A percentile compares a stretch with the other conserved stretches of the same genome.
Conservation (phyloP, 2,113 vertebrate genomes). For the Dicerorhinus sumatrensis region DNA sequence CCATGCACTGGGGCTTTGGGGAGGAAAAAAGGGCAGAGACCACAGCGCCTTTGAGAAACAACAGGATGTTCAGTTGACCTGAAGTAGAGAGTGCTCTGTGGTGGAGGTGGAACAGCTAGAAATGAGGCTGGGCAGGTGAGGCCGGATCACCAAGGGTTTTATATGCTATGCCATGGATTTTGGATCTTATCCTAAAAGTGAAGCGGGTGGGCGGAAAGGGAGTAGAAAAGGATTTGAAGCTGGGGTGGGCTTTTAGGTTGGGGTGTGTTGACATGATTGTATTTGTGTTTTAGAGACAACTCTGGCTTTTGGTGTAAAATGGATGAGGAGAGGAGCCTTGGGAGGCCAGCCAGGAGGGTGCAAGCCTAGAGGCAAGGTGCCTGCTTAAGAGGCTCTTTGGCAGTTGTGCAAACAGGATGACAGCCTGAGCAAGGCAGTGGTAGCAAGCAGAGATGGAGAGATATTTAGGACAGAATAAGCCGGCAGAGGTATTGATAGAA, state of each 20-base stretch:
- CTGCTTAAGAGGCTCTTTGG: neutral
- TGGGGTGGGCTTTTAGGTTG: neutral
- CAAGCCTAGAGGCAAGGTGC: neutral
- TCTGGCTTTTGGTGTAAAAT: constrained; percentile 34
- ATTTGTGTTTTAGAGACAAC: neutral
- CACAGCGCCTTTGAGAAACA: neutral
- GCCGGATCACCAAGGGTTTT: neutral
- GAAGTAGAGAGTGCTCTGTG: neutral
- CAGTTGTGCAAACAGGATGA: neutral
- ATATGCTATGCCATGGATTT: neutral
- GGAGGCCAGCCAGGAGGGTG: neutral
- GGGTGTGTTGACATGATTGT: neutral
- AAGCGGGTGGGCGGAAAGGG: neutral
- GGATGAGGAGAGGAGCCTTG: neutral
- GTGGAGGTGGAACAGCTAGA: neutral
- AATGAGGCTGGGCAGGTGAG: neutral
- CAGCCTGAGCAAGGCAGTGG: neutral
- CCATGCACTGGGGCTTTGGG: too few relatives aligned
- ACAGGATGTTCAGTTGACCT: neutral
- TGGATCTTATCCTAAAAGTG: neutral
- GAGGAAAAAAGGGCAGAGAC: neutral
- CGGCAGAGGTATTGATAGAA: neutral
- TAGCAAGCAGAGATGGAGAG: neutral
- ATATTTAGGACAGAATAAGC: constrained; percentile 45
- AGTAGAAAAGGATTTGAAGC: neutral